Conservation (phyloP, 2,113 vertebrate genomes). For the Circaetus cinerascens region DNA sequence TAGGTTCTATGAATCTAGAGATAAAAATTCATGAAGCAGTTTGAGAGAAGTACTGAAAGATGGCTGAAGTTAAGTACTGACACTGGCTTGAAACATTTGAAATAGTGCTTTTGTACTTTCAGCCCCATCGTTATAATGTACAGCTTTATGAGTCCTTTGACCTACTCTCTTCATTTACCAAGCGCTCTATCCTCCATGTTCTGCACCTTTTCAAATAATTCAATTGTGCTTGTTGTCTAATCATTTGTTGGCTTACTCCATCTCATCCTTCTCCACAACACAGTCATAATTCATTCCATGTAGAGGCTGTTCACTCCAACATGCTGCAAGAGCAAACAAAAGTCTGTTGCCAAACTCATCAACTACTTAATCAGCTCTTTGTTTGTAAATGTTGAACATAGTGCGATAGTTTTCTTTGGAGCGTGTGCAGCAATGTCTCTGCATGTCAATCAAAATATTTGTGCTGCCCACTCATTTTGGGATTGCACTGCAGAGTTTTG, state of each 20-base stretch:
- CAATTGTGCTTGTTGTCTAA: not conserved
- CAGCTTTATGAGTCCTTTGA: not conserved
- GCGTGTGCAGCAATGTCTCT: not conserved
- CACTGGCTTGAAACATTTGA: not conserved
- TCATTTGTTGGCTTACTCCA: not conserved
- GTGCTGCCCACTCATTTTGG: not conserved
- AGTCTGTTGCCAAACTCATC: not conserved
- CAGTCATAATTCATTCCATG: not conserved
- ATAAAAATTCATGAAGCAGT: not conserved
- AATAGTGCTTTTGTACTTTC: not conserved
- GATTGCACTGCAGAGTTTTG: not conserved
- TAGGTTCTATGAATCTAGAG: not conserved
- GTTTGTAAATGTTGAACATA: not conserved
- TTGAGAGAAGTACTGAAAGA: not conserved
- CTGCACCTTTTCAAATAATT: not conserved
- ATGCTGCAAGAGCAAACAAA: not conserved
- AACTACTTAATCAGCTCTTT: not conserved
- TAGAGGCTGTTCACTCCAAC: not conserved
- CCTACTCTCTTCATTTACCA: not conserved
- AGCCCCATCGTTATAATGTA: not conserved
- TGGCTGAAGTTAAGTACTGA: not conserved
- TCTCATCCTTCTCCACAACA: not conserved
- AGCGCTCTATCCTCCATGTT: not conserved
- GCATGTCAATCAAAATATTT: not conserved
- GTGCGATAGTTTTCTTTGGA: not conserved